Base-by-base conservation (phyloP, 1,140 invertebrate species). In the Acromyrmex charruanus region DNA sequence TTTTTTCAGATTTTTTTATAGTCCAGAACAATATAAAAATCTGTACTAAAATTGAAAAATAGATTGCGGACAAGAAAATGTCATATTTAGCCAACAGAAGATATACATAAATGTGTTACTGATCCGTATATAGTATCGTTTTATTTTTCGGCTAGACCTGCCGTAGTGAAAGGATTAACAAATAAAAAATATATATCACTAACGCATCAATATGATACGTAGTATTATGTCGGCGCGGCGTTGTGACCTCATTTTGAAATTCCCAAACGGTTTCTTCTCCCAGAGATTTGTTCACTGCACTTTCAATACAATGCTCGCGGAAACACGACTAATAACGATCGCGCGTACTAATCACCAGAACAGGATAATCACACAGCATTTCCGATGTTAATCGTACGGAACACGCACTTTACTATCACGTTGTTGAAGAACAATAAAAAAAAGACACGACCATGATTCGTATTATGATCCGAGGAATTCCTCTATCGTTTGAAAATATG, bases 331-430 rank as follows among this genome's bases (percentile, higher is more conserved):
- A 69, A 25, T 49, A 66, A 68, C 18, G 66, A 51, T 51, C 21
- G 39, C 66, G 39, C 66, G 21, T 51, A 25, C 12, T 49, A 69
- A 69, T 69, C 66, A 69, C 2, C 39, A 69, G 66, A 69, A 69
- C 21, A 51, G 12, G 21, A 69, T 69, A 69, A 69, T 51, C 44
- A 16, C 44, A 69, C 2, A 6, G 21, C 3, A 69, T 14, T 16
- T 5, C 6, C 39, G 66, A 49, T 21, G 5, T 69, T 49, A 16
- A 25, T 28, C 21, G 14, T 21, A 28, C 21, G 21, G 39, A 14
- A 69, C 21, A 69, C 66, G 66, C 66, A 69, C 14, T 69, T 69
- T 51, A 25, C 39, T 51, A 28, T 25, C 12, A 51, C 5, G 16
- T 44, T 44, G 39, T 44, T 44, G n/a, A 25, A 25, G 12, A 66